These are phyloP conservation scores for Lepidothrix coronata DNA, from an alignment of 2,113 vertebrate species.

Conservation along the genomic window DNA sequence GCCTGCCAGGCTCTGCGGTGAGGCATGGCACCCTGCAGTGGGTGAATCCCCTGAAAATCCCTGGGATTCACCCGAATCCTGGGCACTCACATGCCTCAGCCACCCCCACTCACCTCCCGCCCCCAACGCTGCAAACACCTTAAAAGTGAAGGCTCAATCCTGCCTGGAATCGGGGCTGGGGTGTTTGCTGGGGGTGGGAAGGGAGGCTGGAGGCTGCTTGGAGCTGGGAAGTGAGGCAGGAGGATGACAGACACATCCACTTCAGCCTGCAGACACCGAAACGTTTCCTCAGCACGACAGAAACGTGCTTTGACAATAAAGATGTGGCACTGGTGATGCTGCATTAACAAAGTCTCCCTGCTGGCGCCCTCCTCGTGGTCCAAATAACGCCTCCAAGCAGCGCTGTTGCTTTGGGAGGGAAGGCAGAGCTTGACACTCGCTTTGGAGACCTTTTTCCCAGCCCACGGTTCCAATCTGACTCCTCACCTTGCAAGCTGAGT, in stretches of 20 bases:
- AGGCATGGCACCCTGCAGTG: not conserved
- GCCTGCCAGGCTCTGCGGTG: not conserved
- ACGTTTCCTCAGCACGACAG: not conserved
- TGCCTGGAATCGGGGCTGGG: not conserved
- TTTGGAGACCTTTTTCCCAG: not conserved
- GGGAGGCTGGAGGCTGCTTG: not conserved
- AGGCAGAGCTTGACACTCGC: not conserved
- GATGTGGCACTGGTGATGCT: not conserved
- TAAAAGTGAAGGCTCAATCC: not conserved
- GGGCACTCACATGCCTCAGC: not conserved
- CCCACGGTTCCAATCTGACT: not conserved
- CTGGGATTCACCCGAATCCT: not conserved
- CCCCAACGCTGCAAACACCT: accelerated
- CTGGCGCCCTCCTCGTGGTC: not conserved
- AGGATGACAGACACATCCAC: not conserved
- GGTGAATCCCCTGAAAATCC: not conserved
- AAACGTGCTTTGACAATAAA: not conserved
- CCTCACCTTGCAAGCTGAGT: not conserved
- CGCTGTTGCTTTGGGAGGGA: not conserved
- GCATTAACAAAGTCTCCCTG: not conserved
- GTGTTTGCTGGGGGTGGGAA: not conserved
- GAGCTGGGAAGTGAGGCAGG: not conserved
- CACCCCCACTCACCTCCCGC: not conserved
- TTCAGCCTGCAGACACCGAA: not conserved
- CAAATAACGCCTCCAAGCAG: not conserved